phyloP scores from a whole-genome alignment of 2,888 invertebrate genomes.

The Drosophila helvetica region DNA sequence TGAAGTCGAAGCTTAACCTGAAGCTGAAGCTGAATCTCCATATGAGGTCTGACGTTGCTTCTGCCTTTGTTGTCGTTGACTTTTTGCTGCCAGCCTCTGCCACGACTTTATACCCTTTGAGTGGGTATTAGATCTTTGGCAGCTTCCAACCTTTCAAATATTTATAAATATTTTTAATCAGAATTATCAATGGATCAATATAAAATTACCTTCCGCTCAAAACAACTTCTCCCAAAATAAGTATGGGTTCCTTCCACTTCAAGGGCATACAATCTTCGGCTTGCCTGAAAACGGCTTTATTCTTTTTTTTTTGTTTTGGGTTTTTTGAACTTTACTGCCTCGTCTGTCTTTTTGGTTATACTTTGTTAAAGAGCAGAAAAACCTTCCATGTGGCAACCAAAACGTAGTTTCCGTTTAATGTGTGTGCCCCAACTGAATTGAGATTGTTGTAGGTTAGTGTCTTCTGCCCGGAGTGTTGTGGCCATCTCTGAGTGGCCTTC shows the following conservation, averaged over 20 bases:
- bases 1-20: not conserved
- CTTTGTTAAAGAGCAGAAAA: constrained; percentile 20
- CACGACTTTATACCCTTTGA: not conserved
- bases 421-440: constrained; percentile 1
- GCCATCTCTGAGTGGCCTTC: not conserved
- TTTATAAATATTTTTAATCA: no score
- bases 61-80: constrained; percentile 9
- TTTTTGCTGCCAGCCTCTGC: constrained; percentile 3
- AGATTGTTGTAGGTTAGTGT: not conserved
- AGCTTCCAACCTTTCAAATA: not conserved
- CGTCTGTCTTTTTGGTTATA: constrained; percentile 18
- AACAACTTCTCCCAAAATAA: no score
- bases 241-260: no score
- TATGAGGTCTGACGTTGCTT: constrained; percentile 21
- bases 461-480: not conserved
- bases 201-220: no score
- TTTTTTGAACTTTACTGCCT: constrained; percentile 44
- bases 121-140: not conserved
- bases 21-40: constrained; percentile 37
- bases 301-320: constrained; percentile 11
- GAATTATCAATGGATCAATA: not conserved
- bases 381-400: not conserved
- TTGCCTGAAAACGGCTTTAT: not conserved
- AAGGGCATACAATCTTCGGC: not conserved
- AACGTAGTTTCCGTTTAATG: constrained; percentile 2